These are phyloP conservation scores for Habrosyne pyritoides DNA, from an alignment of 2,888 invertebrate species.

Conservation along the genomic window DNA sequence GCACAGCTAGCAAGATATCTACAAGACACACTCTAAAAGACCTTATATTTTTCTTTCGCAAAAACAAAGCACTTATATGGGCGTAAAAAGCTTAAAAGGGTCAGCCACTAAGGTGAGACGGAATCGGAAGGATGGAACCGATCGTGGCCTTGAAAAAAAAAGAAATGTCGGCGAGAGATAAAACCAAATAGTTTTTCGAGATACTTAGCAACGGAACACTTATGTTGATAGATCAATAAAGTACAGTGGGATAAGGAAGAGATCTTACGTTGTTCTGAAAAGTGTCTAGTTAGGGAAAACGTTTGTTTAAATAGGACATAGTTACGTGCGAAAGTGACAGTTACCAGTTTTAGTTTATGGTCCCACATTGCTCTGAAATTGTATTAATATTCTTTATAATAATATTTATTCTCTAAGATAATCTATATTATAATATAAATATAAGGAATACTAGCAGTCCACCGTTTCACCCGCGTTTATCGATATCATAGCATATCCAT, in stretches of 20 bases:
- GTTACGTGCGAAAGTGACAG: too few relatives aligned
- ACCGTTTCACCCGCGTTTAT: too few relatives aligned
- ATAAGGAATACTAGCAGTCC: too few relatives aligned
- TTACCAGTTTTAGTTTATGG: too few relatives aligned
- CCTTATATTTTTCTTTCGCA: not conserved
- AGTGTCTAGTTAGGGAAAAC: not conserved
- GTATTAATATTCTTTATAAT: too few relatives aligned
- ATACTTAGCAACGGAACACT: not conserved
- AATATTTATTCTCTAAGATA: too few relatives aligned
- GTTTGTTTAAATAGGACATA: too few relatives aligned
- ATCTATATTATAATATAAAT: too few relatives aligned
- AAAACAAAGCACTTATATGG: conserved; percentile 1
- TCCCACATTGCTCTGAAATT: not conserved
- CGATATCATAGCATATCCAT: too few relatives aligned
- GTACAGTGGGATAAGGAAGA: not conserved
- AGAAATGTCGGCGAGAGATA: not conserved
- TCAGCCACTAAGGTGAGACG: not conserved
- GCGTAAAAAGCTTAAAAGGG: not conserved
- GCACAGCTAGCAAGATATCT: too few relatives aligned
- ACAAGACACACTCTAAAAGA: too few relatives aligned
- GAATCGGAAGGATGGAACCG: not conserved
- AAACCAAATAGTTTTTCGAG: not conserved
- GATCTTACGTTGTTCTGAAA: not conserved
- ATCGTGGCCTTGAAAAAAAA: not conserved
- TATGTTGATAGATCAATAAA: not conserved